Conservation (phyloP, 1,140 invertebrate species). For the Eupristina koningsbergeri region DNA sequence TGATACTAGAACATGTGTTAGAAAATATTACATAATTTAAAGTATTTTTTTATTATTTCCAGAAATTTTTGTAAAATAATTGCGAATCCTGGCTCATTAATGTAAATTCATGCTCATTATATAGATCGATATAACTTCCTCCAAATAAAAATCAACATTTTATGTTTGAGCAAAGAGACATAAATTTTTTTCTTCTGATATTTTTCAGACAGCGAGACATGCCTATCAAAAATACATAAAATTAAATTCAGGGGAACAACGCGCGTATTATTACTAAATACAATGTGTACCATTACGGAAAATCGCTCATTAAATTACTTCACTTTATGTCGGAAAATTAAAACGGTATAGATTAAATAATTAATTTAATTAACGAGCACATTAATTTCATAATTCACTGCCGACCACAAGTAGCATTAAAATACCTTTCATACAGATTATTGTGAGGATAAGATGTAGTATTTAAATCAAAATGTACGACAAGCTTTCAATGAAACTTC, state of each 20-base stretch:
- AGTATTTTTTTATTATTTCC: slow-evolving; percentile 3
- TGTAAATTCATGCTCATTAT: slow-evolving; percentile 22
- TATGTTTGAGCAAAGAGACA: slow-evolving; percentile 12
- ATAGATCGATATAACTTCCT: slow-evolving; percentile 14
- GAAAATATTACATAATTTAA: slow-evolving; percentile 9
- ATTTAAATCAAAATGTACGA: slow-evolving; percentile 22
- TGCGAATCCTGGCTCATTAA: slow-evolving; percentile 15
- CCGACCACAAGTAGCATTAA: not conserved
- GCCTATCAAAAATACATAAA: slow-evolving; percentile 8
- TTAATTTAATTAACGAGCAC: slow-evolving; percentile 9
- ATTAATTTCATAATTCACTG: not conserved
- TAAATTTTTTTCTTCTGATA: not conserved
- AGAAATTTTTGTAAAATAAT: slow-evolving; percentile 18
- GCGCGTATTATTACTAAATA: not conserved
- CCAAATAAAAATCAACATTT: slow-evolving; percentile 6
- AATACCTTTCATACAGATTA: not conserved
- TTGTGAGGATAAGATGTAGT: slow-evolving; percentile 9
- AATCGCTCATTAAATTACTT: slow-evolving; percentile 29
- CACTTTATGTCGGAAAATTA: not conserved
- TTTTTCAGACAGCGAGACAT: not conserved
- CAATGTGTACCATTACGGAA: not conserved
- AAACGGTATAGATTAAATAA: not conserved
- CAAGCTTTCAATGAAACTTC: not conserved
- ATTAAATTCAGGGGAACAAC: not conserved
- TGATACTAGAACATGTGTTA: not conserved